These are phyloP conservation scores for Anguilla obscura DNA, from an alignment of 2,797 vertebrate genomes.

Conservation along the genomic window DNA sequence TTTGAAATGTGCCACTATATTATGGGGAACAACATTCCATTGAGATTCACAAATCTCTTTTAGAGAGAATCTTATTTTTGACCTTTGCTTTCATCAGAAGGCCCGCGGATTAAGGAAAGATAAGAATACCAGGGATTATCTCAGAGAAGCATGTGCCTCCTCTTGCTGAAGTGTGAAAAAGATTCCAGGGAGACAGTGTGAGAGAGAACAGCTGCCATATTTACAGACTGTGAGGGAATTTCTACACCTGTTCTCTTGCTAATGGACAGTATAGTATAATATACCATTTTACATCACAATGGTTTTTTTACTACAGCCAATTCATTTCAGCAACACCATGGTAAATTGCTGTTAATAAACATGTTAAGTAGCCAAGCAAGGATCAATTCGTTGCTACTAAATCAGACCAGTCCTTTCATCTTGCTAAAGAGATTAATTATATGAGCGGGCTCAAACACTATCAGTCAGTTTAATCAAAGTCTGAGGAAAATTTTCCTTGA, in stretches of 20 bases:
- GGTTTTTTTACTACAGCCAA: not conserved
- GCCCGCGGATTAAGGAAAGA: not conserved
- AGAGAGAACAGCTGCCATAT: not conserved
- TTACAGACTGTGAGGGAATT: not conserved
- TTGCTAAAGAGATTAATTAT: not conserved
- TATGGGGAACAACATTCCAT: not conserved
- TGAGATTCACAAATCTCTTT: not conserved
- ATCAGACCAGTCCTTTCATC: not conserved
- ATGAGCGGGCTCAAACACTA: not conserved
- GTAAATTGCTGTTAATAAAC: not conserved
- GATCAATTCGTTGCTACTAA: not conserved
- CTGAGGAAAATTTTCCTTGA: not conserved
- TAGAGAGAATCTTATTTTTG: conserved; percentile 1
- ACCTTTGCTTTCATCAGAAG: not conserved
- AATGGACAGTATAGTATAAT: not conserved
- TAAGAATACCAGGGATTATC: conserved; percentile 20
- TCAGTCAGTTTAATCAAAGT: not conserved
- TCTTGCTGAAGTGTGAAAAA: conserved; percentile 1
- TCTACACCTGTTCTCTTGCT: not conserved
- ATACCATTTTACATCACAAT: not conserved
- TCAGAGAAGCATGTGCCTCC: not conserved
- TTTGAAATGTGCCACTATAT: not conserved
- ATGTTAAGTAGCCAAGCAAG: not conserved
- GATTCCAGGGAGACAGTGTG: not conserved
- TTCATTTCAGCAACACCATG: not conserved